Percentiles rank a stretch among this genome's conserved stretches.
Conservation (phyloP, 2,797 vertebrate species). For the Coilia nasus region DNA sequence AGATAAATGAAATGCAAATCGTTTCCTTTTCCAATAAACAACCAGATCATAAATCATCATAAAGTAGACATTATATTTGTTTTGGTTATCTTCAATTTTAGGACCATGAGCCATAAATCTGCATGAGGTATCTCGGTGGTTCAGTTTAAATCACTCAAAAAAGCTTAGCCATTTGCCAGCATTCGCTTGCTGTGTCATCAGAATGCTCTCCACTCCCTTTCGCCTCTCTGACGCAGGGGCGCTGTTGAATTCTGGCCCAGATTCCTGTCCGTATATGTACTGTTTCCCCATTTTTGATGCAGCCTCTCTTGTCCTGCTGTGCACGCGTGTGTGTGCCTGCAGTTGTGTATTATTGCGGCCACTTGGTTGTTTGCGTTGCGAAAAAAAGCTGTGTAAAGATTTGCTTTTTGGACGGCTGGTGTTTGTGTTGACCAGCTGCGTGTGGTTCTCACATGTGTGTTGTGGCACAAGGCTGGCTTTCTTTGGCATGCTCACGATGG, state of each 20-base stretch:
- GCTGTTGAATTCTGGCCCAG: conserved; percentile 2
- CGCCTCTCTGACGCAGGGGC: neutral
- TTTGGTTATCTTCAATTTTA: conserved; percentile 14
- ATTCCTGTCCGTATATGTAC: neutral
- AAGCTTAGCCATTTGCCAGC: neutral
- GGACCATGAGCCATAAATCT: neutral
- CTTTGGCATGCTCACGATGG: neutral
- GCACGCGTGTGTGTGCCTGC: neutral
- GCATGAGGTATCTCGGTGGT: neutral
- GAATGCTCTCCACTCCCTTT: neutral
- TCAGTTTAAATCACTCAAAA: neutral
- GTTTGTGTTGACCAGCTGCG: neutral
- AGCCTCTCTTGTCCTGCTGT: neutral
- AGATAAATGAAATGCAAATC: conserved; percentile 16
- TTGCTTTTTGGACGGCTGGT: neutral
- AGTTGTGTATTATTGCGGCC: conserved; percentile 21
- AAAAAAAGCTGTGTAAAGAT: conserved; percentile 5
- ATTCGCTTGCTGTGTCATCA: conserved; percentile 17
- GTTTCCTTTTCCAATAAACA: conserved; percentile 12
- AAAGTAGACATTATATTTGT: conserved; percentile 10
- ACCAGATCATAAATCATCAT: neutral
- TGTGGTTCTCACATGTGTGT: neutral
- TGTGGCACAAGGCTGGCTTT: neutral
- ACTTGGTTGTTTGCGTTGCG: conserved; percentile 6
- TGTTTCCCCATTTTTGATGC: conserved; percentile 15